Conservation (phyloP, 2,888 invertebrate species). For the Magallana nippona region DNA sequence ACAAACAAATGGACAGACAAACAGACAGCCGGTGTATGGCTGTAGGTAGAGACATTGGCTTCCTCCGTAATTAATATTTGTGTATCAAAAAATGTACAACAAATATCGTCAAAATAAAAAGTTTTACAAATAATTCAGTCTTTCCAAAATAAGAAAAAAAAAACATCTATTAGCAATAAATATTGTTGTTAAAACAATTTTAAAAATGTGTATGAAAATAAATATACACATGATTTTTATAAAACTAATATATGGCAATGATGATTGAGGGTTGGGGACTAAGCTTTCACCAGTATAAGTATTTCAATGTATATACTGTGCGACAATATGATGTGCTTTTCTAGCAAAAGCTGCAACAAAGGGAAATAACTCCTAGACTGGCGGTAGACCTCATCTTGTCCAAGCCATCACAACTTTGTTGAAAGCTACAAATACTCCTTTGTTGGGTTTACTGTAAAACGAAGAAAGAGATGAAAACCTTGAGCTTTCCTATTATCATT, state of each 20-base stretch:
- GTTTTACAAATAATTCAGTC: background rate
- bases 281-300: too few relatives aligned
- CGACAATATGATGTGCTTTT: too few relatives aligned
- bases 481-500: background rate
- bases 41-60: background rate
- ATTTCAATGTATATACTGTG: too few relatives aligned
- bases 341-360: background rate
- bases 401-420: slow-evolving; percentile 79
- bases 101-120: background rate
- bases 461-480: slow-evolving; percentile 34
- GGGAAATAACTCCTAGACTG: background rate
- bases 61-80: background rate
- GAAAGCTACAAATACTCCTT: slow-evolving; percentile 80
- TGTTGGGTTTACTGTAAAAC: slow-evolving; percentile 78
- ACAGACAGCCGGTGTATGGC: background rate
- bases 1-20: too few relatives aligned
- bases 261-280: background rate
- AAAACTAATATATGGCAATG: background rate
- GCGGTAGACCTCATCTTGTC: slow-evolving; percentile 52
- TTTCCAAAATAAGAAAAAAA: background rate
- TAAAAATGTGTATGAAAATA: background rate
- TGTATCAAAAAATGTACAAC: background rate
- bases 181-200: too few relatives aligned
- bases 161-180: background rate
- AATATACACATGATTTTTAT: background rate